Conservation (phyloP, 1,140 invertebrate genomes). For the Heliconius melpomene region DNA sequence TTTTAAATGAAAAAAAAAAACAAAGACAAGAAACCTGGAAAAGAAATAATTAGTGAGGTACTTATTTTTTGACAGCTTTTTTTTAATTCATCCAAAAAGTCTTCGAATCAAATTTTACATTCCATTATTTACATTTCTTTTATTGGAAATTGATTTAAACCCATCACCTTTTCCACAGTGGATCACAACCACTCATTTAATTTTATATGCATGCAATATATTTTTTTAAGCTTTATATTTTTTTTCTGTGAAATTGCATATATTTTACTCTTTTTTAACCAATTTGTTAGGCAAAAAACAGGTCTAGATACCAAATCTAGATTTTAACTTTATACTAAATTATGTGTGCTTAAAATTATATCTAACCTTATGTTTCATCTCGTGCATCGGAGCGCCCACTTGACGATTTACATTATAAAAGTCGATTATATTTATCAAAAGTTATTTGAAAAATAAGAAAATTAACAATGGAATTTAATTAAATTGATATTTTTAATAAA, state of each 20-base stretch:
- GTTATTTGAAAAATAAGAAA: not conserved
- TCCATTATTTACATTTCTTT: conserved; percentile 23
- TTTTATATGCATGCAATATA: conserved; percentile 32
- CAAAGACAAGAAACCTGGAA: conserved; percentile 41
- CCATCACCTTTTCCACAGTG: conserved; percentile 38
- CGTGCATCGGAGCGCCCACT: conserved; percentile 50
- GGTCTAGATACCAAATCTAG: too few species aligned
- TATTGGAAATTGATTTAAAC: conserved; percentile 22
- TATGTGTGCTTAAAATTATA: conserved; percentile 54
- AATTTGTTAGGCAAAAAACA: not conserved
- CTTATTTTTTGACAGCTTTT: conserved; percentile 15
- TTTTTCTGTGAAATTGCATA: not conserved
- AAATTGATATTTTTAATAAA: not conserved
- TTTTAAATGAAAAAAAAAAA: conserved; percentile 23
- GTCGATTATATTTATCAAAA: not conserved
- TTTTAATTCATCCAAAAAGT: conserved; percentile 13
- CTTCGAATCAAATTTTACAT: not conserved
- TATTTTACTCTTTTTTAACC: conserved; percentile 13
- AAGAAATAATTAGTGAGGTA: conserved; percentile 43
- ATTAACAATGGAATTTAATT: not conserved
- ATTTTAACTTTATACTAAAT: conserved; percentile 15
- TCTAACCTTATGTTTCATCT: conserved; percentile 62
- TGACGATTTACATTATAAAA: conserved; percentile 45
- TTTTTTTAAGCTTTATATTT: conserved; percentile 12
- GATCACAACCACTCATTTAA: conserved; percentile 23